A percentile compares a stretch with the other conserved stretches of the same genome.
These are phyloP conservation scores for Bucco capensis DNA, from an alignment of 2,113 vertebrate species.

Conservation along the genomic window DNA sequence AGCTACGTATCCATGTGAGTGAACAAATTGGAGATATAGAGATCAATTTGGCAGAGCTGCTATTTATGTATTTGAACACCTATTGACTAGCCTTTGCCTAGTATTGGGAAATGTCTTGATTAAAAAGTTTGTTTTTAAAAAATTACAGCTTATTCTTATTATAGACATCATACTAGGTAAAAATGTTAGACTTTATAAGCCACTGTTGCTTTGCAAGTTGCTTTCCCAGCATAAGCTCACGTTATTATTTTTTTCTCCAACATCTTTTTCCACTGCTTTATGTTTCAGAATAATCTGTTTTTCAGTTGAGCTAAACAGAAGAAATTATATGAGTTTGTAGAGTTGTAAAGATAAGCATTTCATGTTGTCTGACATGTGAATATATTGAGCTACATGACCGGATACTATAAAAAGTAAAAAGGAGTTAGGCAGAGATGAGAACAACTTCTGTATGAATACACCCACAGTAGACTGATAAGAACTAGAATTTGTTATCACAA, in stretches of 20 bases:
- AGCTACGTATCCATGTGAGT: background rate
- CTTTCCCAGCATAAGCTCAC: background rate
- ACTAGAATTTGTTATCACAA: background rate
- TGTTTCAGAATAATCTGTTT: background rate
- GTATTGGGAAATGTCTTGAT: background rate
- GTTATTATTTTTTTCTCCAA: background rate
- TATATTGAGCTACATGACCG: background rate
- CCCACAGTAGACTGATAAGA: background rate
- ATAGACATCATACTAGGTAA: background rate
- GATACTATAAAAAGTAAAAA: background rate
- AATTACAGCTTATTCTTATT: background rate
- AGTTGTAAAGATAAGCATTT: background rate
- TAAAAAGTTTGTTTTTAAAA: background rate
- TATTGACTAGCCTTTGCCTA: background rate
- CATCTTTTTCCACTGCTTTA: background rate
- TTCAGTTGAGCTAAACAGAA: background rate
- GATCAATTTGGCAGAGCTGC: background rate
- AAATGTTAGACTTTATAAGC: background rate
- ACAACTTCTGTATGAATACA: background rate
- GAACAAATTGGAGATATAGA: background rate
- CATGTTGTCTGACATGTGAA: background rate
- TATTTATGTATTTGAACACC: background rate
- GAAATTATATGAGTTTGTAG: background rate
- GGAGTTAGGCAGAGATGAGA: background rate
- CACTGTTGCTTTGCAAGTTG: background rate